These are phyloP conservation scores for Corythornis madagascariensis DNA, from an alignment of 2,113 vertebrate genomes.

Conservation along the genomic window DNA sequence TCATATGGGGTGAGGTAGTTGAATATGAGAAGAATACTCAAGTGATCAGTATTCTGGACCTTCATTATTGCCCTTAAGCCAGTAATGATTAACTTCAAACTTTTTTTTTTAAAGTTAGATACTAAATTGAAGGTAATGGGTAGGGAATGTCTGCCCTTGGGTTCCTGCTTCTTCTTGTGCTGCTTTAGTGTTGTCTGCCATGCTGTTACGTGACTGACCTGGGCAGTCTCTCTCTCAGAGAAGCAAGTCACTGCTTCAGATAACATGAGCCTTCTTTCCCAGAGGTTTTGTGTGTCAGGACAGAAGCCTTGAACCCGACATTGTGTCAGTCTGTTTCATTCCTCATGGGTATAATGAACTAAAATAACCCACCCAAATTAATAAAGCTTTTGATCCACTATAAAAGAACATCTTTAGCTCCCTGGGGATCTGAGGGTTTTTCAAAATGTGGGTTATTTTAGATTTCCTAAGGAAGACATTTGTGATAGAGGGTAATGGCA, in stretches of 20 bases:
- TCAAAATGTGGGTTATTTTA: background rate
- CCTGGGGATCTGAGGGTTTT: background rate
- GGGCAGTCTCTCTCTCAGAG: background rate
- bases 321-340: background rate
- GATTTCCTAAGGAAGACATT: background rate
- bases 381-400: conserved; percentile 17
- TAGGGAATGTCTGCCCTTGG: background rate
- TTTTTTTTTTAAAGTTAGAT: background rate
- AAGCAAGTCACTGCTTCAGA: background rate
- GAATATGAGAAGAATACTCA: background rate
- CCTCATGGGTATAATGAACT: background rate
- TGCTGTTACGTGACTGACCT: background rate
- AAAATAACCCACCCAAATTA: background rate
- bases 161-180: background rate
- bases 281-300: background rate
- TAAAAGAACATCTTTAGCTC: background rate
- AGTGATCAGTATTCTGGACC: background rate
- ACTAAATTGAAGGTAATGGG: background rate
- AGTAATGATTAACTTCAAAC: background rate
- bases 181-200: background rate
- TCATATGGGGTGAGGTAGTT: background rate
- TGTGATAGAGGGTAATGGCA: background rate
- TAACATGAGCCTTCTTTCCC: background rate
- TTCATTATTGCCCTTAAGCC: background rate
- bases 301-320: background rate